Evolutionary conservation across 2,888 invertebrate genomes (phyloP).

Genomic region (Lasioglossum marginatum): DNA sequence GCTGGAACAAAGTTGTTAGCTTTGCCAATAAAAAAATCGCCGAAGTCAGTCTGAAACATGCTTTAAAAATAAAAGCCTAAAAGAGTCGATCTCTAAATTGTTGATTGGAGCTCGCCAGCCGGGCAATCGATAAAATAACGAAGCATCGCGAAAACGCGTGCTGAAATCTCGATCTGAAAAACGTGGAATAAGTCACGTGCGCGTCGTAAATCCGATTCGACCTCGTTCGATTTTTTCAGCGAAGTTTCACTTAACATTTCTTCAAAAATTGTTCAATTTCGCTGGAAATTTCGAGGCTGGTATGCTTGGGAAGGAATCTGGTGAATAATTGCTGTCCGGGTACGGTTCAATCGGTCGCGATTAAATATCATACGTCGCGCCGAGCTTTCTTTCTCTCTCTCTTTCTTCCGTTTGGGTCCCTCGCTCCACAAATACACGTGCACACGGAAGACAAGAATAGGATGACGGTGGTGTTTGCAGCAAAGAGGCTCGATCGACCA

Average conservation of each 20-base stretch:
- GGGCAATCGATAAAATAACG: background rate
- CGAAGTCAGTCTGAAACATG: background rate
- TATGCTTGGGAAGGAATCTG: background rate
- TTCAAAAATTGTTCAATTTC: background rate
- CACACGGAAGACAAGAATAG: slow-evolving; percentile 14
- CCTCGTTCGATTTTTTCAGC: background rate
- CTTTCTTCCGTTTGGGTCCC: background rate
- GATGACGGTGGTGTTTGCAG: background rate
- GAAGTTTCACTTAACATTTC: background rate
- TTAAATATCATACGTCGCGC: slow-evolving; percentile 33
- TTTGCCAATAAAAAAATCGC: background rate
- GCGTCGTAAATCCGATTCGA: background rate
- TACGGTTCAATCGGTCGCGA: background rate
- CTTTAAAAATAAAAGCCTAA: background rate
- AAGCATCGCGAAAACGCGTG: background rate
- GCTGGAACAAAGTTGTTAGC: background rate
- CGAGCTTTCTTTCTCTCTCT: background rate
- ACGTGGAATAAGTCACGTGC: background rate
- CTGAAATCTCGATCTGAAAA: background rate
- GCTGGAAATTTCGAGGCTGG: background rate
- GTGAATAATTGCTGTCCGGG: background rate
- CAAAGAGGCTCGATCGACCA: slow-evolving; percentile 41
- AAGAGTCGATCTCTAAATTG: background rate
- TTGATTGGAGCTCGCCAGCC: background rate
- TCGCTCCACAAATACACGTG: background rate